Percentiles rank a stretch among this genome's conserved stretches.
Conservation (phyloP, 2,113 vertebrate genomes). For the Scytalopus superciliaris region DNA sequence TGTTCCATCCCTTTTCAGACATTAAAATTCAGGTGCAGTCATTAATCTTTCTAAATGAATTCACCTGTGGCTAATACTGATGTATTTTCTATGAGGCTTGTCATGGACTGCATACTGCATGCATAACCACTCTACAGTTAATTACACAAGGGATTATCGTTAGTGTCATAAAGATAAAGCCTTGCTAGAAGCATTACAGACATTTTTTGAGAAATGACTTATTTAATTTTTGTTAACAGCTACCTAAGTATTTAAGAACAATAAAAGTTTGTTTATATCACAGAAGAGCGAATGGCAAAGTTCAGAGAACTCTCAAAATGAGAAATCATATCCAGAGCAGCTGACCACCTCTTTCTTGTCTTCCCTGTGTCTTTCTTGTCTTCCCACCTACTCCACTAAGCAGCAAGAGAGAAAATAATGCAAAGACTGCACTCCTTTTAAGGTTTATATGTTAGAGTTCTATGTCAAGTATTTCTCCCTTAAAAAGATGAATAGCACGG, state of each 20-base stretch:
- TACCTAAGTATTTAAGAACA: conserved; percentile 70
- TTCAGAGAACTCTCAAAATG: neutral
- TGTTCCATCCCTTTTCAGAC: conserved; percentile 82
- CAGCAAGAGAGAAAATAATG: neutral
- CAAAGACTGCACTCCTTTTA: neutral
- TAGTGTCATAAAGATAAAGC: conserved; percentile 84
- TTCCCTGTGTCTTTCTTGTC: neutral
- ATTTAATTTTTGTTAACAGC: conserved; percentile 76
- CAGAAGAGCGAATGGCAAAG: neutral
- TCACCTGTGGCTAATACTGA: conserved; percentile 91
- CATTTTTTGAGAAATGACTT: conserved; percentile 73
- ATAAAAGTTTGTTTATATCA: conserved; percentile 57
- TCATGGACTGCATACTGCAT: conserved; percentile 81
- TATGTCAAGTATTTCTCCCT: neutral
- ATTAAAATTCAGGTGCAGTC: conserved; percentile 89
- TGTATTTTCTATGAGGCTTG: conserved; percentile 89
- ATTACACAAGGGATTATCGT: conserved; percentile 87
- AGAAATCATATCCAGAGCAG: neutral
- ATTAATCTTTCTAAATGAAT: conserved; percentile 91
- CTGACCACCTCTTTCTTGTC: neutral
- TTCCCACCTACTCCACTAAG: neutral
- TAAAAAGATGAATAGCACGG: neutral
- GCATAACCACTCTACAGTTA: conserved; percentile 83
- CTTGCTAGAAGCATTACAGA: conserved; percentile 73
- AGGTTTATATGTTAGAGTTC: neutral